Conservation (phyloP, 2,113 vertebrate species). For the Cheilinus undulatus region DNA sequence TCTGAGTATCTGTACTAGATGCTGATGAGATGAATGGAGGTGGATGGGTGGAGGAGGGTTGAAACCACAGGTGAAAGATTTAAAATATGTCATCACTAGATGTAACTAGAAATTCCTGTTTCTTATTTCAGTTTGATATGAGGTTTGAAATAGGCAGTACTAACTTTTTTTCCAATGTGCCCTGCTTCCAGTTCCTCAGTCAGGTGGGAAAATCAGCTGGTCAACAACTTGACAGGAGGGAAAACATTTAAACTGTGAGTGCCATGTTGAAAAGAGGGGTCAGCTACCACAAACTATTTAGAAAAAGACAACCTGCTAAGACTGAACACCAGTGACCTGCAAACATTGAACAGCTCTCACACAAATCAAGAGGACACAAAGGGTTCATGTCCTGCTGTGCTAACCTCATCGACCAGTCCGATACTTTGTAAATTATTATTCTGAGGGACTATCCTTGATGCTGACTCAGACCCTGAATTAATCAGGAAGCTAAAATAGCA, state of each 20-base stretch:
- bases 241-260: slow-evolving; percentile 60
- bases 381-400: slow-evolving; percentile 53
- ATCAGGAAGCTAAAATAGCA: slow-evolving; percentile 46
- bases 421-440: slow-evolving; percentile 52
- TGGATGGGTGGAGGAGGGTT: too few relatives aligned
- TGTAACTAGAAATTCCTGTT: slow-evolving; percentile 4
- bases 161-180: slow-evolving; percentile 81
- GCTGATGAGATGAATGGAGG: too few relatives aligned
- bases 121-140: slow-evolving; percentile 31
- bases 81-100: too few relatives aligned
- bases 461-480: slow-evolving; percentile 60
- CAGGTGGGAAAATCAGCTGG: slow-evolving; percentile 47
- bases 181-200: slow-evolving; percentile 88
- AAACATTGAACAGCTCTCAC: too few relatives aligned
- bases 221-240: slow-evolving; percentile 35
- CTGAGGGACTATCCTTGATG: slow-evolving; percentile 34
- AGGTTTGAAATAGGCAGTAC: slow-evolving; percentile 91
- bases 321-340: slow-evolving; percentile 10
- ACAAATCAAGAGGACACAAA: slow-evolving; percentile 1
- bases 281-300: slow-evolving; percentile 25
- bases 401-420: slow-evolving; percentile 27
- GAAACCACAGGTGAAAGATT: too few relatives aligned
- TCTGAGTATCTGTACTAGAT: too few relatives aligned
- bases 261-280: slow-evolving; percentile 1
- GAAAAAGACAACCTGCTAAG: slow-evolving; percentile 21